These are phyloP conservation scores for Xanthorhoe designata DNA, from an alignment of 2,888 invertebrate genomes.

Conservation along the genomic window DNA sequence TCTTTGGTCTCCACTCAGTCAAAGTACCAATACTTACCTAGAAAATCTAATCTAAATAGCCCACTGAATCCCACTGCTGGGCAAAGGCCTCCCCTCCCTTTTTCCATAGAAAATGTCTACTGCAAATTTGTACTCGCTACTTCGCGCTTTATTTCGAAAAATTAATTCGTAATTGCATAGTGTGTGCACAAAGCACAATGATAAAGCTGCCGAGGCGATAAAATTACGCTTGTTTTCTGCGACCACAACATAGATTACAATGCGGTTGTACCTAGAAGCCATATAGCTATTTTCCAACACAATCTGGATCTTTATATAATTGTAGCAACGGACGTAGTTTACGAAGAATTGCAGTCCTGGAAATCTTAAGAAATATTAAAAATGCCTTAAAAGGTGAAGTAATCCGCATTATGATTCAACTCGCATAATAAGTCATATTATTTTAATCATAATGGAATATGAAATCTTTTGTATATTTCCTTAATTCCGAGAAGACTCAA, in stretches of 20 bases:
- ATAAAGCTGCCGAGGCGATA: background rate
- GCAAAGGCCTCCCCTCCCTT: too few relatives aligned
- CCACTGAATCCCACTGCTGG: too few relatives aligned
- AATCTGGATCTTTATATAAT: constrained; percentile 22
- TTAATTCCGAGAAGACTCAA: constrained; percentile 37
- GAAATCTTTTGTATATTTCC: constrained; percentile 36
- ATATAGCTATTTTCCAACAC: constrained; percentile 12
- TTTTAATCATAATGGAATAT: constrained; percentile 38
- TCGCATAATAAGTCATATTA: constrained; percentile 35
- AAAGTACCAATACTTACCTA: too few relatives aligned
- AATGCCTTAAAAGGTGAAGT: constrained; percentile 29
- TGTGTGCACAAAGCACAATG: too few relatives aligned
- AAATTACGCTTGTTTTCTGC: background rate
- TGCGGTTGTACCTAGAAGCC: background rate
- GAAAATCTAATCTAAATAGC: too few relatives aligned
- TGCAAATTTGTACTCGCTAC: too few relatives aligned
- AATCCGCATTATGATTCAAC: constrained; percentile 31
- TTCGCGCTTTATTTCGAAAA: too few relatives aligned
- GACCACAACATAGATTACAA: background rate
- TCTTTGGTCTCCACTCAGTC: too few relatives aligned
- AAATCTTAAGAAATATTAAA: constrained; percentile 27
- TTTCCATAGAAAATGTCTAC: too few relatives aligned
- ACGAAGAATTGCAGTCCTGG: constrained; percentile 19
- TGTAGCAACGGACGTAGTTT: constrained; percentile 13
- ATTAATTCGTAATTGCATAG: too few relatives aligned